Evolutionary conservation across 2,113 vertebrate species (phyloP).

Genomic region (Sciurus niger): DNA sequence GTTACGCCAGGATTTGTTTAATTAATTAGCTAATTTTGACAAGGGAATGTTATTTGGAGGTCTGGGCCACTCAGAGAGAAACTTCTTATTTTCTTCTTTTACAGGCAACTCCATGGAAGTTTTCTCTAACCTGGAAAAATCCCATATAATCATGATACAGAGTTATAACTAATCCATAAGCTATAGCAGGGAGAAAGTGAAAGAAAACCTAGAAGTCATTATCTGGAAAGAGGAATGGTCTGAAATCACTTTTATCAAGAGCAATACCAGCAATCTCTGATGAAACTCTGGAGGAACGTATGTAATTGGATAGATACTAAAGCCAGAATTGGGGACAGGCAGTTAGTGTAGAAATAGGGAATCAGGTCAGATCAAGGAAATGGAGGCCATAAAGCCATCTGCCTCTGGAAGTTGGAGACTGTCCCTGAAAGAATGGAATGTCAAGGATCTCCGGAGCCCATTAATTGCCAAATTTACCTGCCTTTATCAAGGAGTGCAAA

Average conservation of each 20-base stretch:
- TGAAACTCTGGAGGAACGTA: constrained; percentile 66
- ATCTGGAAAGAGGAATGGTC: not conserved
- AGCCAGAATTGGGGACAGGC: too few species aligned
- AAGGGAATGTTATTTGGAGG: not conserved
- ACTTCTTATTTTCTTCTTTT: not conserved
- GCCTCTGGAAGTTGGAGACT: too few species aligned
- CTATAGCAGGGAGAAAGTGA: not conserved
- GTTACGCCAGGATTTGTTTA: not conserved
- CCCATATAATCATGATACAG: not conserved
- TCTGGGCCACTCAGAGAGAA: not conserved
- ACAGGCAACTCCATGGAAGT: not conserved
- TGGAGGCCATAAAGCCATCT: too few species aligned
- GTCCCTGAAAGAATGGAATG: too few species aligned
- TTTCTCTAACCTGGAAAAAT: not conserved
- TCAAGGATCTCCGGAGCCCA: too few species aligned
- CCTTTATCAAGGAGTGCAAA: too few species aligned
- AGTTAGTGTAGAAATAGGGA: too few species aligned
- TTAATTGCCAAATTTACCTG: too few species aligned
- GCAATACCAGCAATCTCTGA: not conserved
- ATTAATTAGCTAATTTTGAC: not conserved
- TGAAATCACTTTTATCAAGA: not conserved
- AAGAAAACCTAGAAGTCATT: constrained; percentile 42
- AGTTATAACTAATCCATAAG: not conserved
- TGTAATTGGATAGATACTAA: not conserved
- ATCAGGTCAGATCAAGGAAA: too few species aligned